Percentiles rank a stretch among this genome's conserved stretches.
Conservation (phyloP, 2,113 vertebrate genomes). For the Pampusana beccarii region DNA sequence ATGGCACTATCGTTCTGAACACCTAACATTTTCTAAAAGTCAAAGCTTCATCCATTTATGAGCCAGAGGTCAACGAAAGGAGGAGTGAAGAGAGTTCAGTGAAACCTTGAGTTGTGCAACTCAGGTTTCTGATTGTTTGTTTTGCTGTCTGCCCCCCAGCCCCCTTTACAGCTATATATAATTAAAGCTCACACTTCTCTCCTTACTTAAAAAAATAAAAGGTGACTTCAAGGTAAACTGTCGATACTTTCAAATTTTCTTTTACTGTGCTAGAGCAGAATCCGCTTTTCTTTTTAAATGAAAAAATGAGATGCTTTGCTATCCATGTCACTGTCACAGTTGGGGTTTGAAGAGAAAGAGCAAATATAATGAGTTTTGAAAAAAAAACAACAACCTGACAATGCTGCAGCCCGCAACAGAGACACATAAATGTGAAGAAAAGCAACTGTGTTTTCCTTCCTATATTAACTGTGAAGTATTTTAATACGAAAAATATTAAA, state of each 20-base stretch:
- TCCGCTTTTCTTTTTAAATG: not conserved
- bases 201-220: not conserved
- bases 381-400: not conserved
- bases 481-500: not conserved
- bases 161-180: not conserved
- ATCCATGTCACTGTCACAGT: not conserved
- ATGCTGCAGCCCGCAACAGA: not conserved
- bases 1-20: not conserved
- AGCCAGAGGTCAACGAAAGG: not conserved
- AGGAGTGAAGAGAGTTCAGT: not conserved
- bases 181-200: not conserved
- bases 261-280: not conserved
- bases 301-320: not conserved
- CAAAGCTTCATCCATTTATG: not conserved
- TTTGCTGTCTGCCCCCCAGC: not conserved
- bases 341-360: not conserved
- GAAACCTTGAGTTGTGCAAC: not conserved
- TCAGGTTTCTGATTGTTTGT: not conserved
- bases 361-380: not conserved
- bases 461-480: not conserved
- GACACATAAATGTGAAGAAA: not conserved
- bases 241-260: not conserved
- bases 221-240: not conserved
- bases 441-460: not conserved
- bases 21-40: not conserved